Conservation (phyloP, 1,140 invertebrate genomes). For the Aphidius ervi region DNA sequence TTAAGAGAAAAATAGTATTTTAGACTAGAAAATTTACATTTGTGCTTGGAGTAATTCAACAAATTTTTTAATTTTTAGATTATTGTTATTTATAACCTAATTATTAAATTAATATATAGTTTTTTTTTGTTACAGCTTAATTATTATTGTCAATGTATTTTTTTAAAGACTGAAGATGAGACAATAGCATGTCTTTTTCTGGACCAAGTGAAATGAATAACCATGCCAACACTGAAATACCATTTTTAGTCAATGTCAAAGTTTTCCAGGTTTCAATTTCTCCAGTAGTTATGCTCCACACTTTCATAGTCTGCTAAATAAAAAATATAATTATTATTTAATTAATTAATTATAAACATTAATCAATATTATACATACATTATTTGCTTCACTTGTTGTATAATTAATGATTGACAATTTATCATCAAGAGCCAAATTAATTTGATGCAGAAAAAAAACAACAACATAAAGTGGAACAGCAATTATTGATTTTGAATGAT, state of each 20-base stretch:
- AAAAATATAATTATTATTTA: slow-evolving; percentile 3
- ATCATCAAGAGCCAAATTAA: slow-evolving; percentile 34
- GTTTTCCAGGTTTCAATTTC: slow-evolving; percentile 40
- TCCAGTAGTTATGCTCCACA: slow-evolving; percentile 19
- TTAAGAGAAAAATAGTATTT: no score
- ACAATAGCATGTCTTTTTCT: slow-evolving; percentile 39
- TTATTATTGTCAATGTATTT: slow-evolving; percentile 31
- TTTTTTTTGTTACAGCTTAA: neutral
- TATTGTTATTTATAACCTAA: no score
- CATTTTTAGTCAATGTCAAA: slow-evolving; percentile 41
- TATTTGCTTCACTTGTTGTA: slow-evolving; percentile 21
- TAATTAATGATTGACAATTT: slow-evolving; percentile 39
- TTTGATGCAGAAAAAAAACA: slow-evolving; percentile 45
- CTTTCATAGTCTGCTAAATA: slow-evolving; percentile 25
- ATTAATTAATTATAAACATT: neutral
- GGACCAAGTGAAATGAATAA: slow-evolving; percentile 41
- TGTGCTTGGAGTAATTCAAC: no score
- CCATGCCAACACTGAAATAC: slow-evolving; percentile 43
- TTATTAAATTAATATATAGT: no score
- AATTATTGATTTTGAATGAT: slow-evolving; percentile 36
- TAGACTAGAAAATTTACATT: no score
- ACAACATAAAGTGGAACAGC: slow-evolving; percentile 40
- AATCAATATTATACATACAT: slow-evolving; percentile 29
- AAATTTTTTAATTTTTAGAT: no score
- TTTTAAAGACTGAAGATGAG: slow-evolving; percentile 39